Evolutionary conservation across 2,797 vertebrate genomes (phyloP), one percentile per base, ranked within the genome.

Genomic region (Lutjanus campechanus): DNA sequence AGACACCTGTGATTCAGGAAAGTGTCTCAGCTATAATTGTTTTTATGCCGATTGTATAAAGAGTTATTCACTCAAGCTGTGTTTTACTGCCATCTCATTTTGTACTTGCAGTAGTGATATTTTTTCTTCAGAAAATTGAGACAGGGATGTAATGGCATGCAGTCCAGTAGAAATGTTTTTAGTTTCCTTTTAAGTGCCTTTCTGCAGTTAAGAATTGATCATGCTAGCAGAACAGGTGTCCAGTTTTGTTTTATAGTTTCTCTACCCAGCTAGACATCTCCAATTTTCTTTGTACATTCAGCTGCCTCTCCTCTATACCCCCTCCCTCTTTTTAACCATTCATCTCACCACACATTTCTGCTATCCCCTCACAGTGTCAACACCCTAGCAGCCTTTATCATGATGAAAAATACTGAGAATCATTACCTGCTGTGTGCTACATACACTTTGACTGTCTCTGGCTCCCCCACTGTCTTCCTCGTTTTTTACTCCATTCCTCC

Each of bases 361-460:
- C 81, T 59, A 11, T 60, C 49, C 36, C 41, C 46, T 69, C 25
- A 29, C 9, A 25, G 64, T 75, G 70, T 85, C 77, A 60, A 62
- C 51, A 71, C 72, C 72, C 61, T 76, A 67, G 58, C 70, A 60
- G 82, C 64, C 80, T 89, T 73, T 69, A 78, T 87, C 82, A 73
- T 79, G 63, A 82, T 85, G 67, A 77, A 85, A 79, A 79, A 77
- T 76, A 73, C 70, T 15, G 59, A 65, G 67, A 80, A 78, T 85
- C 55, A 79, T 93, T 84, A 81, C 85, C 80, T 69, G 81, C 83
- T 81, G 73, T 79, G 82, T 78, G 70, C 77, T 82, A 56, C 73
- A 69, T 47, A 49, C 72, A 82, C 47, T 58, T 59, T 20, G 50
- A 63, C 56, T 61, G 50, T 76, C 29, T 82, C 61, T 11, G 19